Percentiles rank a stretch among this genome's conserved stretches.
These are phyloP conservation scores for Bryconaethiops microstoma DNA, from an alignment of 2,797 vertebrate genomes.

Conservation along the genomic window DNA sequence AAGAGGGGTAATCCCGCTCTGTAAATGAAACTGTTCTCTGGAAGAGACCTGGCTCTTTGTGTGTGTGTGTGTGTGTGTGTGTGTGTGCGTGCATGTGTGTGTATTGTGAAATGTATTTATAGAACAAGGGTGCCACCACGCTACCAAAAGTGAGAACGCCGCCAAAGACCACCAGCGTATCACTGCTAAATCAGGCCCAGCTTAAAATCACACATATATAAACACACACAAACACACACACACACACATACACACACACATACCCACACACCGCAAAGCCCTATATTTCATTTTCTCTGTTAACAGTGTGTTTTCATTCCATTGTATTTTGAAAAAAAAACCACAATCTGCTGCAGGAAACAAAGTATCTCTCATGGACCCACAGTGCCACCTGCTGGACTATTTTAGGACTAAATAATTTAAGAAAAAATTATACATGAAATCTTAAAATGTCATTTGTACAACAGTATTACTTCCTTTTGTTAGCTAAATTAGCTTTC, in stretches of 20 bases:
- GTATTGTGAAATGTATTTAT: slow-evolving; percentile 37
- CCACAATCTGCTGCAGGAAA: not conserved
- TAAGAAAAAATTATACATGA: too few species aligned
- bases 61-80: not conserved
- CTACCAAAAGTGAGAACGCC: slow-evolving; percentile 37
- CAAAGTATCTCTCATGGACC: not conserved
- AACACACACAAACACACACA: slow-evolving; percentile 15
- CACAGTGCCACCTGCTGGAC: slow-evolving; percentile 37
- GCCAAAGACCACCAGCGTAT: slow-evolving; percentile 33
- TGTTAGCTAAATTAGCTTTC: not conserved
- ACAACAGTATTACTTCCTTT: not conserved
- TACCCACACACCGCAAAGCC: not conserved
- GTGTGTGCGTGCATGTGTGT: not conserved
- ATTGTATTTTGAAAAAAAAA: slow-evolving; percentile 4
- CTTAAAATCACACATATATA: slow-evolving; percentile 13
- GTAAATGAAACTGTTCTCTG: slow-evolving; percentile 29
- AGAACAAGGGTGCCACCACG: slow-evolving; percentile 58
- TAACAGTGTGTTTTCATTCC: slow-evolving; percentile 6
- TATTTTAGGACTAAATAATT: not conserved
- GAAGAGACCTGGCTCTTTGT: not conserved
- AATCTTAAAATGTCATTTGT: not conserved
- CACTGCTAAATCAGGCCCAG: slow-evolving; percentile 30
- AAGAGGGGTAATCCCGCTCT: slow-evolving; percentile 2
- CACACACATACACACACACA: slow-evolving; percentile 37
- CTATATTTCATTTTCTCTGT: not conserved